Base-by-base conservation (phyloP, 2,888 invertebrate genomes). In the Netelia melanura region DNA sequence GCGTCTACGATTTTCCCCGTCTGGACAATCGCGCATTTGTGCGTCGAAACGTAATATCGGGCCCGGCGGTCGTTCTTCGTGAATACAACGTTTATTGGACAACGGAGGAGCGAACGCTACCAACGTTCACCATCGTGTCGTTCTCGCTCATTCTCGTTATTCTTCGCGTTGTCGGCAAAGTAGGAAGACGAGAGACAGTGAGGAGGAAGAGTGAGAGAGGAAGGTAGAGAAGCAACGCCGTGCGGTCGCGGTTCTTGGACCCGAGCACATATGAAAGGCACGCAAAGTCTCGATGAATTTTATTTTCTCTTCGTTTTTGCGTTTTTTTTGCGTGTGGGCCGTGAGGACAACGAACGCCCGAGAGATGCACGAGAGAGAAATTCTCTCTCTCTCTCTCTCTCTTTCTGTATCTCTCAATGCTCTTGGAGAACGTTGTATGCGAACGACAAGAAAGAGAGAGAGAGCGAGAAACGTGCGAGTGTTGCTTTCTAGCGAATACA, bases 401-500 rank as follows among this genome's bases (percentile, higher is more conserved):
- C 6, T 6, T 6, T 38, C 43, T 17, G 54, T 38, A 38, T 68
- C 30, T 54, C 21, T 58, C 58, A 58, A 58, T 58, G 58, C 21
- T 58, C 54, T 17, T 54, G 14, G 54, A 54, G 54, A 54, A 8
- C 21, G 58, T 58, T 58, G 58, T 14, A 62, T 21, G 58, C 58
- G 9, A 58, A 58, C 23, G 62, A 48, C 48, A 48, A 48, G 61
- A 62, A n/a, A 52, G 62, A 64, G 62, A 70, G 70, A 70, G 54
- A 30, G 56, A 54, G 30, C 0, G 56, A 70, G 56, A 56, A 17
- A 82, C n/a, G 62, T 64, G 81, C 81, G 81, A 81, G 78, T 85
- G 79, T 76, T 68, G 78, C 81, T 85, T 82, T 85, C 85, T 81
- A 85, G 85, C 75, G 75, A 82, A 82, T 85, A 85, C 84, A 81